Evolutionary conservation across 1,140 invertebrate species (phyloP), one percentile per base, ranked within the genome.

Genomic region (Thaumetopoea pityocampa): DNA sequence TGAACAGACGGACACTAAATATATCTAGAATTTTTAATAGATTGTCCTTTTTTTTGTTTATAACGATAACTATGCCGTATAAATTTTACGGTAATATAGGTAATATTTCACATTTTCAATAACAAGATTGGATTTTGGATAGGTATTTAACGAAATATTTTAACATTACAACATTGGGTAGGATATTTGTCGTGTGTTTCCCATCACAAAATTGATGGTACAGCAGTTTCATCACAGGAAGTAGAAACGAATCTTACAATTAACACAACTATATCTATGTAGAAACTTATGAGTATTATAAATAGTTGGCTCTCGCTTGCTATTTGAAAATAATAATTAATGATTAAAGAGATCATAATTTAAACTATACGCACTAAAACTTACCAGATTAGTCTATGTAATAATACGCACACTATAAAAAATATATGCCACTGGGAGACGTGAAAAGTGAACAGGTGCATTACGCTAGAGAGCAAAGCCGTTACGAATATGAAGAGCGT

Each of bases 281-380:
- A 77, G 62, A 78, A 80, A 72, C 72, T 72, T 84, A 83, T 82
- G 80, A 84, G 80, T 84, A 84, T 84, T 84, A 84, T 84, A 80
- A 84, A 84, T 79, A 72, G 71, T 43, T 63, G 68, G 27, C 62
- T 63, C 50, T 70, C 50, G 55, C 59, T 68, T 68, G n/a, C n/a
- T 67, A 69, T 42, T 72, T 61, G 64, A 70, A 78, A 80, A 76
- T 80, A 77, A 84, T 84, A 82, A 82, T 82, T 82, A 84, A 69
- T 79, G 76, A 80, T 84, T 84, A 84, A n/a, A 84, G 80, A 84
- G 80, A 84, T 84, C 80, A 84, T 82, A 81, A 73, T 83, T 81
- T 76, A 79, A 79, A 65, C 56, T 49, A 69, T 76, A 77, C 52
- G 60, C 52, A 24, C 69, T 81, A 78, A 50, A 62, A 47, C 49